Evolutionary conservation across 2,113 vertebrate species (phyloP), one percentile per base, ranked within the genome.

Genomic region (Struthio camelus): DNA sequence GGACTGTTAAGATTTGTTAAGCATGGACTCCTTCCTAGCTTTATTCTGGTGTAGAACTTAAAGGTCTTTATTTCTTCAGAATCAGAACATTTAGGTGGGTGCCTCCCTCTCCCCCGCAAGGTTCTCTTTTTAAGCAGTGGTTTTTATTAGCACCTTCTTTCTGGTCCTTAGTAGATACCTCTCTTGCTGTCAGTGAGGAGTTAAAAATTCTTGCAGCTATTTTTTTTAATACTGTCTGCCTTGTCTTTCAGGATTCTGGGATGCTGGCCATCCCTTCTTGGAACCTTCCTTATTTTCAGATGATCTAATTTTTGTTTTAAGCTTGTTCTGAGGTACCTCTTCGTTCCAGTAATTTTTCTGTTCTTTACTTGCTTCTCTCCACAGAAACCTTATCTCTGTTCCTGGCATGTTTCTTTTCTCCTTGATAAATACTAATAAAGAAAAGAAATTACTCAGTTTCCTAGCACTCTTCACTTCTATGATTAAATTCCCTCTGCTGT

Each of bases 281-380:
- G 67, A 96, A 93, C 62, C 79, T 78, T 73, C 1, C 1, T 44
- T 96, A 38, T 93, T 96, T 95, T 90, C 82, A 92, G 59, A 90
- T 93, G 77, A 82, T 94, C 77, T 89, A 90, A 84, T 84, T 94
- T 96, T 93, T 94, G 44, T 91, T 87, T 81, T 71, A 88, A 87
- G 94, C 36, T 90, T 90, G 7, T 80, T 90, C 82, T 90, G 72
- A 79, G 54, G 67, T 93, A 66, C 10, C 67, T 93, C 77, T 87
- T 87, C 12, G 0, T 96, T 96, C 59, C 59, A 84, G 13, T 93
- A 76, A 67, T 89, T 93, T 90, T 96, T 86, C 40, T 93, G 27
- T 86, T 92, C 46, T 88, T 83, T 83, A 58, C 44, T 94, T 76
- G 27, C 20, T 83, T 91, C 44, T 93, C 44, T 87, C 28, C 28